phyloP scores from a whole-genome alignment of 2,113 vertebrate genomes.

The Heterochromis multidens region DNA sequence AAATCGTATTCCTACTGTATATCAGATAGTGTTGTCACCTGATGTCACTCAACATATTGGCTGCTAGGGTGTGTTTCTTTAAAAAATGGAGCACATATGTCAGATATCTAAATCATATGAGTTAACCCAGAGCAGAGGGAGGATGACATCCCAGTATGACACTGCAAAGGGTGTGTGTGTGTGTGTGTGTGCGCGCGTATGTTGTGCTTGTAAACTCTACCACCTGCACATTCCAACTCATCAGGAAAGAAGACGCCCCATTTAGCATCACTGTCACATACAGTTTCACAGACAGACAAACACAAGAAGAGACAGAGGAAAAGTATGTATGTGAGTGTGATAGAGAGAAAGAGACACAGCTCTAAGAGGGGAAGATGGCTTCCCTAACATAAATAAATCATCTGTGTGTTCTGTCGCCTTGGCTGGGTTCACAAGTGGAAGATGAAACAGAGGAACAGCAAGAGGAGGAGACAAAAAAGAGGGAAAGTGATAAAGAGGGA shows the following conservation, averaged over 20 bases:
- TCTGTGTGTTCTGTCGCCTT: slow-evolving; percentile 28
- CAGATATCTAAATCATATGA: slow-evolving; percentile 2
- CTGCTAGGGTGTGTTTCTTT: not conserved
- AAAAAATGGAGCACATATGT: not conserved
- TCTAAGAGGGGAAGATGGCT: slow-evolving; percentile 9
- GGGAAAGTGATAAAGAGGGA: not conserved
- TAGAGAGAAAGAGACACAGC: not conserved
- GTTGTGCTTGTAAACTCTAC: slow-evolving; percentile 2
- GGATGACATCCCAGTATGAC: slow-evolving; percentile 29
- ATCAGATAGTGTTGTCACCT: not conserved
- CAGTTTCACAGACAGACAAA: slow-evolving; percentile 52
- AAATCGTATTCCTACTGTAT: not conserved
- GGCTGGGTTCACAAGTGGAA: slow-evolving; percentile 36
- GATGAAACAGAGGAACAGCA: slow-evolving; percentile 14
- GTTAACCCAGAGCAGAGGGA: slow-evolving; percentile 6
- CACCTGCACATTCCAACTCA: slow-evolving; percentile 46
- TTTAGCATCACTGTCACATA: slow-evolving; percentile 65
- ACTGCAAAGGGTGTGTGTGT: not conserved
- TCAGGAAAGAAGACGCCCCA: slow-evolving; percentile 36
- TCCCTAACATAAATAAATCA: slow-evolving; percentile 62
- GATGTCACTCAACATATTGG: not conserved
- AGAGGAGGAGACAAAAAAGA: not conserved
- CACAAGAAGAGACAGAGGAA: slow-evolving; percentile 5
- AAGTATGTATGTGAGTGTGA: not conserved
- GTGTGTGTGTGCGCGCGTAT: not conserved